A percentile compares a stretch with the other conserved stretches of the same genome.
These are phyloP conservation scores for Cheirogaleus medius DNA, from an alignment of 2,113 vertebrate species.

Conservation along the genomic window DNA sequence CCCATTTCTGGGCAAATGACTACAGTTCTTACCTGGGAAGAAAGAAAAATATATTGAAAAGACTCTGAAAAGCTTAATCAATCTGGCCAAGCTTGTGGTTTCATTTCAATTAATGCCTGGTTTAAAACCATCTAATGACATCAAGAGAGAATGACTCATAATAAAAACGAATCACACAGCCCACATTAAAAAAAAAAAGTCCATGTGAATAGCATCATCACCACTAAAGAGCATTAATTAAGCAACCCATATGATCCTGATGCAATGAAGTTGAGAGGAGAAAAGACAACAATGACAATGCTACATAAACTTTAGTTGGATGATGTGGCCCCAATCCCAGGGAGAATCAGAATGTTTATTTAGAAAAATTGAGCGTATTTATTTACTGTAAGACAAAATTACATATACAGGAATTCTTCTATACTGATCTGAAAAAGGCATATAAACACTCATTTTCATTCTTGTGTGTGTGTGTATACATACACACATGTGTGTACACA, in stretches of 20 bases:
- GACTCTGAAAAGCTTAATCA: slow-evolving; percentile 76
- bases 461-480: not conserved
- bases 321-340: slow-evolving; percentile 13
- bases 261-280: slow-evolving; percentile 51
- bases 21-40: slow-evolving; percentile 34
- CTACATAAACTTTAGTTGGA: not conserved
- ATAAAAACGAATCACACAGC: slow-evolving; percentile 35
- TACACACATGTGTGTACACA: not conserved
- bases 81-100: slow-evolving; percentile 66
- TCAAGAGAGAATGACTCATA: slow-evolving; percentile 72
- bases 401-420: not conserved
- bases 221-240: slow-evolving; percentile 65
- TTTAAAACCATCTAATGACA: slow-evolving; percentile 65
- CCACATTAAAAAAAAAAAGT: slow-evolving; percentile 50
- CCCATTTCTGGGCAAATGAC: slow-evolving; percentile 34
- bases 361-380: slow-evolving; percentile 18
- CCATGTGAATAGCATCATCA: slow-evolving; percentile 33
- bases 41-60: slow-evolving; percentile 76
- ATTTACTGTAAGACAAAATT: slow-evolving; percentile 35
- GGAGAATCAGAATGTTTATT: slow-evolving; percentile 31
- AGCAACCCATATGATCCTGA: slow-evolving; percentile 48
- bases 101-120: slow-evolving; percentile 73
- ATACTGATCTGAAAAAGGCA: not conserved
- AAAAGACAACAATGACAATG: slow-evolving; percentile 49
- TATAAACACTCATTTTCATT: not conserved